Base-by-base conservation (phyloP, 2,888 invertebrate species). In the Tinea trinotella region DNA sequence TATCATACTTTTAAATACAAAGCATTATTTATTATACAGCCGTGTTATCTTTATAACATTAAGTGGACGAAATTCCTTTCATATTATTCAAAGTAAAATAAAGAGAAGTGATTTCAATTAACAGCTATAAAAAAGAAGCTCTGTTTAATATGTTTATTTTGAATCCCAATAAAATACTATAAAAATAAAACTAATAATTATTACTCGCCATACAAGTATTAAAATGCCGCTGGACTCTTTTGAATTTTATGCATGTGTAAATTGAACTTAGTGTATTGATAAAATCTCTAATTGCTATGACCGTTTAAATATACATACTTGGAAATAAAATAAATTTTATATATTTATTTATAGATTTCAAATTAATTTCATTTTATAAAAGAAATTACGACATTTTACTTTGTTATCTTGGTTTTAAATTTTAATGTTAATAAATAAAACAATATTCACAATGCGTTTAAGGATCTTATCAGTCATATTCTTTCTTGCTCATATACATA, bases 71-170 rank as follows among this genome's bases (percentile, higher is more conserved):
- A 50, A 30, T 50, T 50, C 50, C 24, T 24, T 50, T 50, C 22
- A 17, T 54, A 46, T 40, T 36, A 46, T 46, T 54, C 54, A 48
- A 34, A 24, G 35, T 49, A 55, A 49, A 49, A 34, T 19, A 30
- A 49, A 34, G 10, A 36, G 36, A 55, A 55, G 55, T 50, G 55
- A 50, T 24, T 55, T 55, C 55, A 61, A 62, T 62, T 60, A 61
- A 60, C 62, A 61, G 59, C 61, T 57, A 60, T 62, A 61, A 61
- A n/a, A n/a, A 62, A 57, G 58, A 59, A 56, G 57, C 55, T 60
- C 57, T 50, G 53, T 58, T 59, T 60, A 60, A 57, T 58, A 58
- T 58, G 58, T 60, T 58, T 59, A 57, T 57, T 56, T 44, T 57
- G 57, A 36, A 40, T 55, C 22, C 44, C 56, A 57, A 59, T 57